phyloP scores from a whole-genome alignment of 2,888 invertebrate genomes.

The Chymomyza procnemis region DNA sequence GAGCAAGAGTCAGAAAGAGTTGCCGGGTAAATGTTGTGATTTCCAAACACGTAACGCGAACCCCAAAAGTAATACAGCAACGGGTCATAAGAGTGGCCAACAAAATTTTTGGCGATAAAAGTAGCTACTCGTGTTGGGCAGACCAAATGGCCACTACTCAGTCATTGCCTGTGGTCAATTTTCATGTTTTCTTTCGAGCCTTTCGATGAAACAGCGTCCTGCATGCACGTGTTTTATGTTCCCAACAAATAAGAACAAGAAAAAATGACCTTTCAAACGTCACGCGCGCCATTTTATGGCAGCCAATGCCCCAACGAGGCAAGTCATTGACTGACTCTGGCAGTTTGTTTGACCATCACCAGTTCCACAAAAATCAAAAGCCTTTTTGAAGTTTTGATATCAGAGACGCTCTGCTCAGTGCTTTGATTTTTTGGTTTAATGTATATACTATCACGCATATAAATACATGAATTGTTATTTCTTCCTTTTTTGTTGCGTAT shows the following conservation, averaged over 20 bases:
- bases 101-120: not conserved
- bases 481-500: slow-evolving; percentile 24
- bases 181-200: slow-evolving; percentile 54
- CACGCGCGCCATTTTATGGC: slow-evolving; percentile 39
- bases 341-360: not conserved
- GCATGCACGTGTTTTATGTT: not conserved
- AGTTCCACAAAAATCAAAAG: not conserved
- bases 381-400: slow-evolving; percentile 17
- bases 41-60: slow-evolving; percentile 5
- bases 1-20: slow-evolving; percentile 36
- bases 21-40: not conserved
- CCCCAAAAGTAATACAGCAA: not conserved
- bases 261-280: slow-evolving; percentile 31
- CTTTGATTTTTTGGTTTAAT: slow-evolving; percentile 6
- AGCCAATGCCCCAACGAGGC: slow-evolving; percentile 35
- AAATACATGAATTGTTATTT: not conserved
- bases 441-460: too few relatives aligned
- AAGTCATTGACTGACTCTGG: slow-evolving; percentile 33
- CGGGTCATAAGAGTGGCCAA: not conserved
- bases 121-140: not conserved
- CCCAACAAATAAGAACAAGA: not conserved
- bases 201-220: slow-evolving; percentile 25
- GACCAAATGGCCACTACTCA: not conserved
- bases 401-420: slow-evolving; percentile 25
- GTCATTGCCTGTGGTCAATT: slow-evolving; percentile 33